Evolutionary conservation across 2,888 invertebrate species (phyloP).

Genomic region (Saturnia pavonia): DNA sequence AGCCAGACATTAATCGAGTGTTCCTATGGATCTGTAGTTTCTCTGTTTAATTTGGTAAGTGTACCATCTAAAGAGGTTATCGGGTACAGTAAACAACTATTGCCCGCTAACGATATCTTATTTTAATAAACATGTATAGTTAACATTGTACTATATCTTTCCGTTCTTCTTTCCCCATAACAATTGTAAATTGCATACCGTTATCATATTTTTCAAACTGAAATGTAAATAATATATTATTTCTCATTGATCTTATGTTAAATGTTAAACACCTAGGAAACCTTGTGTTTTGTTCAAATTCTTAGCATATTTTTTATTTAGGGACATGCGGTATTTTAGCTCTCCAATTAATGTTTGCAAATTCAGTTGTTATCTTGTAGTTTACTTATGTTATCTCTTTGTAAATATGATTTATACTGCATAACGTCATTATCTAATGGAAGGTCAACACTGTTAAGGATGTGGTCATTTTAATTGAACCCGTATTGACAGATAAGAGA

Average conservation of each 20-base stretch:
- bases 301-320: not conserved
- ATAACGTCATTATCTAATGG: constrained; percentile 50
- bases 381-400: constrained; percentile 24
- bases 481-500: constrained; percentile 34
- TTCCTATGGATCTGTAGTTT: constrained; percentile 70
- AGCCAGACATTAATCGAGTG: constrained; percentile 72
- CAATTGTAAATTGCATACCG: not conserved
- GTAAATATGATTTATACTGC: constrained; percentile 58
- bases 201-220: not conserved
- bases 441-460: constrained; percentile 63
- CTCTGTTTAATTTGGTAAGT: constrained; percentile 66
- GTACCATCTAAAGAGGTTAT: constrained; percentile 69
- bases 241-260: not conserved
- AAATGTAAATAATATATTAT: constrained; percentile 1
- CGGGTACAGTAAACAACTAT: constrained; percentile 43
- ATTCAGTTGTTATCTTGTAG: constrained; percentile 2
- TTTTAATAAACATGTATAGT: constrained; percentile 16
- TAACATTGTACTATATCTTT: constrained; percentile 2
- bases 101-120: constrained; percentile 35
- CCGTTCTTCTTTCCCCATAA: not conserved
- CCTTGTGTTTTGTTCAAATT: not conserved
- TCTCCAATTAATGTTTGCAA: not conserved
- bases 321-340: not conserved
- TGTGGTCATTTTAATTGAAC: constrained; percentile 66
- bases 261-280: not conserved